phyloP scores from a whole-genome alignment of 2,797 vertebrate genomes.

The Acipenser oxyrinchus region DNA sequence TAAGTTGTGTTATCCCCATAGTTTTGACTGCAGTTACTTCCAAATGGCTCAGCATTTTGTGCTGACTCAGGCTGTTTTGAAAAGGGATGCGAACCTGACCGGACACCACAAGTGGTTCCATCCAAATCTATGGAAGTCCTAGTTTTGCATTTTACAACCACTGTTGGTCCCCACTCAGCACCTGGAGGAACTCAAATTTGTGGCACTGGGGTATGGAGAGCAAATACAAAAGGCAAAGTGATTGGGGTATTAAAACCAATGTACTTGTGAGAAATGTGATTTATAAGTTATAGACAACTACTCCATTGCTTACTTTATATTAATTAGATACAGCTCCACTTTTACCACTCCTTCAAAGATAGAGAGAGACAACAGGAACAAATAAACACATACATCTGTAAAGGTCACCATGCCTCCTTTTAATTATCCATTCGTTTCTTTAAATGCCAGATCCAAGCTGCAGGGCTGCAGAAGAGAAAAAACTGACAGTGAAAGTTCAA shows the following conservation, averaged over 20 bases:
- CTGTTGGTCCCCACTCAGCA: too few relatives aligned
- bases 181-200: too few relatives aligned
- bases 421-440: slow-evolving; percentile 1
- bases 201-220: neutral
- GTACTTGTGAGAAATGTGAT: neutral
- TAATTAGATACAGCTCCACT: too few relatives aligned
- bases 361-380: neutral
- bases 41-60: too few relatives aligned
- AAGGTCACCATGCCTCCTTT: neutral
- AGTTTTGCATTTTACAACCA: too few relatives aligned
- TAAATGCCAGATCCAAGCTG: neutral
- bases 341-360: neutral
- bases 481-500: too few relatives aligned
- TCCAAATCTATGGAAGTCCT: too few relatives aligned
- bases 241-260: neutral
- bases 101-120: too few relatives aligned
- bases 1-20: too few relatives aligned
- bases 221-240: neutral
- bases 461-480: neutral
- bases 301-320: neutral
- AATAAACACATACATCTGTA: neutral
- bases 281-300: neutral
- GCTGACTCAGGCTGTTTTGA: too few relatives aligned
- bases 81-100: too few relatives aligned
- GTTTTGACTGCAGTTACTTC: too few relatives aligned